A percentile compares a stretch with the other conserved stretches of the same genome.
Evolutionary conservation across 35 echinoderm and acorn worm species (phyloP).

Genomic region (Diadema setosum): DNA sequence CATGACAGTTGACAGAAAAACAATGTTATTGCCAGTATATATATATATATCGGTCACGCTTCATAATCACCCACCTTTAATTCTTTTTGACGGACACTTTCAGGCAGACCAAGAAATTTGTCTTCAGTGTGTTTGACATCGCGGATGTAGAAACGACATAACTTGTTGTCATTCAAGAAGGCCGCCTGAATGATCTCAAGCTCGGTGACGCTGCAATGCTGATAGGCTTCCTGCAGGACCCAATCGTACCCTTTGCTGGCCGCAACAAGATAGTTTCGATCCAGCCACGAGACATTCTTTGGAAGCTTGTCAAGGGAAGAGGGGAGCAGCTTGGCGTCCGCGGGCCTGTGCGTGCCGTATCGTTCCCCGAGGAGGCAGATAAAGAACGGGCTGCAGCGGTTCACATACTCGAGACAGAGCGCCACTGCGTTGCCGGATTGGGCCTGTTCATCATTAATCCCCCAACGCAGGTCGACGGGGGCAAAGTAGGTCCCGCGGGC

Average conservation of each 20-base stretch:
- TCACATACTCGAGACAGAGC: slow-evolving; percentile 87
- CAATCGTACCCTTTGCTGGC: slow-evolving; percentile 83
- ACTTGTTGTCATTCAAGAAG: slow-evolving; percentile 67
- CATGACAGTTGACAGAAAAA: no score
- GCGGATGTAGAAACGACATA: slow-evolving; percentile 80
- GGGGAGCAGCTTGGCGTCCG: slow-evolving; percentile 17
- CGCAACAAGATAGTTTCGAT: slow-evolving; percentile 77
- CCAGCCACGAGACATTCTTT: slow-evolving; percentile 68
- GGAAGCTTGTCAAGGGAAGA: slow-evolving; percentile 26
- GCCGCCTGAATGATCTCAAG: slow-evolving; percentile 92
- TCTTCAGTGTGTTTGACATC: slow-evolving; percentile 77
- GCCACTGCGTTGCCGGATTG: slow-evolving; percentile 74
- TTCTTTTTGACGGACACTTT: slow-evolving; percentile 61
- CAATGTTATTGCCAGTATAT: no score
- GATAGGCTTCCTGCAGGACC: slow-evolving; percentile 85
- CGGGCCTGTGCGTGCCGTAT: slow-evolving; percentile 80
- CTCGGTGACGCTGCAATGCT: slow-evolving; percentile 87
- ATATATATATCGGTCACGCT: no score
- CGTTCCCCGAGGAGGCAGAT: slow-evolving; percentile 93
- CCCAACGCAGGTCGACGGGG: slow-evolving; percentile 87
- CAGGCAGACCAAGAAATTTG: slow-evolving; percentile 64
- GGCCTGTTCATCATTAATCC: slow-evolving; percentile 79
- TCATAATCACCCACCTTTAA: slow-evolving; percentile 58
- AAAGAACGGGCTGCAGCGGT: slow-evolving; percentile 82
- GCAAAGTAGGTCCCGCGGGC: slow-evolving; percentile 68